phyloP scores from a whole-genome alignment of 2,797 vertebrate genomes.

The Characodon lateralis region DNA sequence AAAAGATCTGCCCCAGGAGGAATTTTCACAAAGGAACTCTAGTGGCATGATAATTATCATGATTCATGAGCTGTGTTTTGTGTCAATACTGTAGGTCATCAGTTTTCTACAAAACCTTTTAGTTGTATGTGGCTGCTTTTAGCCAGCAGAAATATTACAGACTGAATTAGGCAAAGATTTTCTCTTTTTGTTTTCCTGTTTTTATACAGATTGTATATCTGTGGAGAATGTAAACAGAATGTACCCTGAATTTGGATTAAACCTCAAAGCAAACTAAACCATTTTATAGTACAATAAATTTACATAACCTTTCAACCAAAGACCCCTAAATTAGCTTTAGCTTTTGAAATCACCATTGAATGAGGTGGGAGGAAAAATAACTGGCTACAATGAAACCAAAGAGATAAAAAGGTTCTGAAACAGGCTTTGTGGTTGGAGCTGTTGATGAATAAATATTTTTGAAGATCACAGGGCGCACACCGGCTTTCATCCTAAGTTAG shows the following conservation, averaged over 20 bases:
- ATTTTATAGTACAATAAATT: background rate
- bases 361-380: background rate
- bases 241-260: background rate
- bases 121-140: background rate
- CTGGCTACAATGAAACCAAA: background rate
- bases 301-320: background rate
- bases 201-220: background rate
- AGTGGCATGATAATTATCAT: conserved; percentile 4
- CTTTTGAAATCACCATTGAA: background rate
- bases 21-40: background rate
- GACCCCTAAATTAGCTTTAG: background rate
- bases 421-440: background rate
- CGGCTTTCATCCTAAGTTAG: background rate
- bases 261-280: background rate
- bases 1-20: conserved; percentile 7
- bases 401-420: background rate
- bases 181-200: background rate
- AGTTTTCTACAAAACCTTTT: background rate
- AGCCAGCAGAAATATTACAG: background rate
- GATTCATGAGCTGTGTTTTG: conserved; percentile 8
- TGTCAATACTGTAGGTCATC: conserved; percentile 1
- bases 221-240: background rate
- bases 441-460: background rate
- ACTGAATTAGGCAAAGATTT: background rate
- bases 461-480: background rate